phyloP scores from a whole-genome alignment of 2,888 invertebrate species.

The Euproctis similis region DNA sequence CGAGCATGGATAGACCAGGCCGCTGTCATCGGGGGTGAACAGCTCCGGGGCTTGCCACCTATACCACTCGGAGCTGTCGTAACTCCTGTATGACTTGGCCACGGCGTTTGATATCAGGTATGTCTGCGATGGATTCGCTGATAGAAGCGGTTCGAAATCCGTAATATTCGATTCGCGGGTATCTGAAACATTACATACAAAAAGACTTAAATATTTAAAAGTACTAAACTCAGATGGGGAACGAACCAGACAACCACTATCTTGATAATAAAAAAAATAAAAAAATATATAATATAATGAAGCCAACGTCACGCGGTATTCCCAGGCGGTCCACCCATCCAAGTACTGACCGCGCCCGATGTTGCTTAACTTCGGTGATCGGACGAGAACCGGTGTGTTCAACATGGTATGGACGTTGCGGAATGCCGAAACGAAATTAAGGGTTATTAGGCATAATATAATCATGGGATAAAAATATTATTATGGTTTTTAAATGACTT shows the following conservation, averaged over 20 bases:
- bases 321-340: slow-evolving; percentile 62
- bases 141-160: slow-evolving; percentile 52
- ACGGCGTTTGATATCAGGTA: slow-evolving; percentile 40
- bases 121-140: slow-evolving; percentile 46
- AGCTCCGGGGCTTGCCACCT: slow-evolving; percentile 68
- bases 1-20: slow-evolving; percentile 49
- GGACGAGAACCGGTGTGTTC: slow-evolving; percentile 52
- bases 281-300: slow-evolving; percentile 3
- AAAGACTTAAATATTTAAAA: no score
- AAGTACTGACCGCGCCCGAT: slow-evolving; percentile 57
- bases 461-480: no score
- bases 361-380: slow-evolving; percentile 60
- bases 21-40: slow-evolving; percentile 46
- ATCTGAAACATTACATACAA: slow-evolving; percentile 35
- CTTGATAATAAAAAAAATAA: no score
- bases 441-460: no score
- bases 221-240: no score
- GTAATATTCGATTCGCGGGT: slow-evolving; percentile 26
- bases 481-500: no score
- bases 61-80: slow-evolving; percentile 36
- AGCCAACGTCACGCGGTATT: slow-evolving; percentile 40
- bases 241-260: no score
- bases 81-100: slow-evolving; percentile 36
- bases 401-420: slow-evolving; percentile 42
- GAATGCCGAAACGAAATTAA: slow-evolving; percentile 2